A percentile compares a stretch with the other conserved stretches of the same genome.
Evolutionary conservation across 2,797 vertebrate genomes (phyloP).

Genomic region (Anguilla megastoma): DNA sequence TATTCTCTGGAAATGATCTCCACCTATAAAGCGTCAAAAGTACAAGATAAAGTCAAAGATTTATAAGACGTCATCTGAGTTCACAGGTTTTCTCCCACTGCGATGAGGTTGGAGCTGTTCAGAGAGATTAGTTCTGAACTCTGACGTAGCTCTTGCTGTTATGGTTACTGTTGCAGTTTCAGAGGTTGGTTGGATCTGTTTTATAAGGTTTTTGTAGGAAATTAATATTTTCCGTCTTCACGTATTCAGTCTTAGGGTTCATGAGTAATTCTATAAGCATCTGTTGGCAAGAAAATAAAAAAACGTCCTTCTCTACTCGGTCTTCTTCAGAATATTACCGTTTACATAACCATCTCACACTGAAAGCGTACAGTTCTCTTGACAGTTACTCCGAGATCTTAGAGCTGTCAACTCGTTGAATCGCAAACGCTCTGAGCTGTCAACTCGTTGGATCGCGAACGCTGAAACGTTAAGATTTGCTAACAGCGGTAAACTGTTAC

Average conservation of each 20-base stretch:
- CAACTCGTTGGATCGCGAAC: background rate
- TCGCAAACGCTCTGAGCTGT: background rate
- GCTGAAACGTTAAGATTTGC: background rate
- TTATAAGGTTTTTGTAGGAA: background rate
- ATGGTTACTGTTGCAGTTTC: background rate
- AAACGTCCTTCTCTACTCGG: background rate
- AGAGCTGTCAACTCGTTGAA: background rate
- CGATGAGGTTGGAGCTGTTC: conserved; percentile 1
- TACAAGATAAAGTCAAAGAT: background rate
- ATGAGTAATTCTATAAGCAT: background rate
- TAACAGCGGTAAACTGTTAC: background rate
- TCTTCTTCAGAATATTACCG: background rate
- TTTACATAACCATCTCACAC: background rate
- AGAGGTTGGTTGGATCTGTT: background rate
- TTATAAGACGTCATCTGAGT: background rate
- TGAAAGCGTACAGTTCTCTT: background rate
- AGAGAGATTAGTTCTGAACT: conserved; percentile 20
- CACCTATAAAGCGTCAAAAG: background rate
- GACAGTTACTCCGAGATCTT: background rate
- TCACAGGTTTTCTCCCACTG: background rate
- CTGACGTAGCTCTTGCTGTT: background rate
- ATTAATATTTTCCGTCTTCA: background rate
- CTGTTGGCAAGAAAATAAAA: background rate
- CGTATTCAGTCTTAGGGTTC: background rate
- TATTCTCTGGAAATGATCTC: background rate